Base-by-base conservation (phyloP, 2,797 vertebrate species). In the Aselliscus stoliczkanus region DNA sequence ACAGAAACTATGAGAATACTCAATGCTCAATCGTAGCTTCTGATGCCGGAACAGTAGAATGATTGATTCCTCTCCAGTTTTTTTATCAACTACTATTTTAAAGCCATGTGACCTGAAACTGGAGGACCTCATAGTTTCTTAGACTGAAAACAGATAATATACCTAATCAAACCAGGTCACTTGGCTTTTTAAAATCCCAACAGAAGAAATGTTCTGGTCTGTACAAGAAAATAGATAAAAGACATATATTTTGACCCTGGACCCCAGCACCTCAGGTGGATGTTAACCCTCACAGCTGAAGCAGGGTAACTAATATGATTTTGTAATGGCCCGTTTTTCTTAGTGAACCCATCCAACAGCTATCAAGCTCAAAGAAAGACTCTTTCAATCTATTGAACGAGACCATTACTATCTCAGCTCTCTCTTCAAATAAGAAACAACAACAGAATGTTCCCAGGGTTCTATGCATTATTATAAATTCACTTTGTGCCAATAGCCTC, bases 261-360 rank as follows among this genome's bases (percentile, higher is more conserved):
- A n/a, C 27, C 5, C 12, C 8, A 93, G 13, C 13, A 42, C 3
- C 29, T 20, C 0, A 0, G 13, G 39, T 64, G 12, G 54, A 37
- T 27, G 0, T 60, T 62, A 91, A 65, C 23, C 34, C 56, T 72
- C 29, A 29, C 3, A 44, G 31, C 18, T n/a, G 58, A 70, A 65
- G 52, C 44, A 76, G 8, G 14, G 4, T 2, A 0, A 11, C 17
- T 79, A 76, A 85, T n/a, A 50, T 0, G 6, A 75, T 62, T 94
- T 75, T 92, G 64, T 84, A 95, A 97, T 13, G 87, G 37, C 70
- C 56, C 94, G 37, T 91, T 4, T 94, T 67, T 79, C 86, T 92
- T 96, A 96, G 96, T 52, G 11, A 93, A 52, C 47, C 2, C 37
- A 54, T 67, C 14, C 27, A 60, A 15, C 15, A 75, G 34, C 54